Evolutionary conservation across 2,797 vertebrate genomes (phyloP).

Genomic region (Tokudaia muenninki): DNA sequence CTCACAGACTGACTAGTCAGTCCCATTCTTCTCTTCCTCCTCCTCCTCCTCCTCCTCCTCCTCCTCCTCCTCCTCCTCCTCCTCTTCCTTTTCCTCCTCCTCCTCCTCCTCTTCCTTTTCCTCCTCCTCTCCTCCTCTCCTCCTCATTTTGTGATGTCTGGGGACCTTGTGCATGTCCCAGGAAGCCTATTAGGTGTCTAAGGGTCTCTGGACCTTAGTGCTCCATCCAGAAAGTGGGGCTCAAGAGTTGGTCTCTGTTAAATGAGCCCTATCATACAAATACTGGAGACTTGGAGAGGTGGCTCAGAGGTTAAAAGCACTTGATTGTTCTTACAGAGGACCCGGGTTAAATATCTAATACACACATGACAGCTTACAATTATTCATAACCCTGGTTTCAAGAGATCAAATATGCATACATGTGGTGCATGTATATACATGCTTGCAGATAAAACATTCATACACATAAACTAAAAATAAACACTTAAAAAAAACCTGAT

Average conservation of each 20-base stretch:
- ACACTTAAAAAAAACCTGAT: neutral
- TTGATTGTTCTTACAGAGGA: neutral
- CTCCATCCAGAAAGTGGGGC: slow-evolving; percentile 1
- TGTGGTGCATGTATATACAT: neutral
- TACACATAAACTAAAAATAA: neutral
- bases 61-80: neutral
- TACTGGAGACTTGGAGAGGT: neutral
- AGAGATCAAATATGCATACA: neutral
- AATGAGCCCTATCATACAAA: neutral
- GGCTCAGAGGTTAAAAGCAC: neutral
- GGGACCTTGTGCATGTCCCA: neutral
- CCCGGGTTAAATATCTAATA: neutral
- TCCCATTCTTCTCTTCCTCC: neutral
- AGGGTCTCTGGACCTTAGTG: neutral
- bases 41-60: too few relatives aligned
- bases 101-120: too few relatives aligned
- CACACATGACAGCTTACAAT: neutral
- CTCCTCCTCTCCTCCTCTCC: rapidly evolving
- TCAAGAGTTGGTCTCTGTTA: neutral
- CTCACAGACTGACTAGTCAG: neutral
- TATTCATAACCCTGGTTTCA: neutral
- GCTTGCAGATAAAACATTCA: neutral
- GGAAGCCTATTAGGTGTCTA: neutral
- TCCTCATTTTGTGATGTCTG: neutral
- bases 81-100: neutral